Conservation (phyloP, 2,888 invertebrate genomes). For the Cheilosia grossa region DNA sequence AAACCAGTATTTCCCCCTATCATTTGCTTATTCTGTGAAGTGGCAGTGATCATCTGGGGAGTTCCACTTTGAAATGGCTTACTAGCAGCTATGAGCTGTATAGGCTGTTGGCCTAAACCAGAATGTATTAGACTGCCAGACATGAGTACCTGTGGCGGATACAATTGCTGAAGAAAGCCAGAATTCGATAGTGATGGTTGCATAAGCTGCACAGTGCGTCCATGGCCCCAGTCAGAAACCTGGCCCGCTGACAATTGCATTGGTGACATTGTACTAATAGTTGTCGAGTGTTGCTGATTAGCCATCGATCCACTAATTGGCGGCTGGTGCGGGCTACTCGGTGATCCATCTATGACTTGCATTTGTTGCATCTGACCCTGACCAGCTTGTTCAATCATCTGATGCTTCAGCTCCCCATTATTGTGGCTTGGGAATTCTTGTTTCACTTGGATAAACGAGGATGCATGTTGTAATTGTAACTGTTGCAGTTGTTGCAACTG, state of each 20-base stretch:
- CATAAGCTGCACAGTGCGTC: conserved; percentile 92
- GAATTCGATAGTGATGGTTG: conserved; percentile 88
- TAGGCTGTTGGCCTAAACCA: conserved; percentile 82
- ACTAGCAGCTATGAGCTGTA: conserved; percentile 91
- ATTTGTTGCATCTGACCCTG: conserved; percentile 84
- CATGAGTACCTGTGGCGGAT: conserved; percentile 93
- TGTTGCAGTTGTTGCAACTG: conserved; percentile 86
- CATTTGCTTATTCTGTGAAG: conserved; percentile 88
- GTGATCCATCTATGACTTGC: conserved; percentile 82
- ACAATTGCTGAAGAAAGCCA: conserved; percentile 88
- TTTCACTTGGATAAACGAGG: conserved; percentile 84
- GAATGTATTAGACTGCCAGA: conserved; percentile 89
- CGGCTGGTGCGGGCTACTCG: conserved; percentile 84
- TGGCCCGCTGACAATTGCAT: conserved; percentile 87
- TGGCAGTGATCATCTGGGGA: conserved; percentile 92
- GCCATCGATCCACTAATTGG: conserved; percentile 79
- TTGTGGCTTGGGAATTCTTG: conserved; percentile 82
- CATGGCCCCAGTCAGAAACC: conserved; percentile 88
- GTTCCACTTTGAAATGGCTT: conserved; percentile 93
- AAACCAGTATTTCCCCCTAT: conserved; percentile 83
- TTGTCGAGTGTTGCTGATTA: conserved; percentile 85
- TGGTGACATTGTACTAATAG: conserved; percentile 91
- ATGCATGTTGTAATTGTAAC: conserved; percentile 85
- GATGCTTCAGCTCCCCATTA: conserved; percentile 79
- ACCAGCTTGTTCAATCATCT: conserved; percentile 83